A percentile compares a stretch with the other conserved stretches of the same genome.
Conservation (phyloP, 2,888 invertebrate species). For the Myopa testacea region DNA sequence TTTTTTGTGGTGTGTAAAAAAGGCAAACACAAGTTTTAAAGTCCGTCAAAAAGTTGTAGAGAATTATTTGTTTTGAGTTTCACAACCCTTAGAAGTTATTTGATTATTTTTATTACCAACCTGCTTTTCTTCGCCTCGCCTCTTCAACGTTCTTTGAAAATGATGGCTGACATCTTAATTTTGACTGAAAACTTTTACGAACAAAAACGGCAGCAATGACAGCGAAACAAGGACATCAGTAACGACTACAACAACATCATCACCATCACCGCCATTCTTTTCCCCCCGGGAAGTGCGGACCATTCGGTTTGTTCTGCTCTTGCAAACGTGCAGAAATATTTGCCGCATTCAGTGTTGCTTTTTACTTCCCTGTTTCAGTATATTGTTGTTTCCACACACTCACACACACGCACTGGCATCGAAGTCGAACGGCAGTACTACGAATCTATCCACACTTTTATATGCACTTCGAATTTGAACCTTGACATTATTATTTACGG, state of each 20-base stretch:
- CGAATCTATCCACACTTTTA: too few species aligned
- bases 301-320: conserved; percentile 19
- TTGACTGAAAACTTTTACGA: neutral
- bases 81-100: neutral
- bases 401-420: neutral
- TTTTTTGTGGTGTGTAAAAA: too few species aligned
- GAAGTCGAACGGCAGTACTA: too few species aligned
- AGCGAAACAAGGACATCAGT: neutral
- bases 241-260: neutral
- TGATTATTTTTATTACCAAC: neutral
- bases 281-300: neutral
- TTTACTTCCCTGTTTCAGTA: too few species aligned
- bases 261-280: neutral
- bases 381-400: neutral
- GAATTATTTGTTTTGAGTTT: neutral
- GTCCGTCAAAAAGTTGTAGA: conserved; percentile 17
- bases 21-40: neutral
- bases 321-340: conserved; percentile 29
- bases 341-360: conserved; percentile 18
- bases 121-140: neutral
- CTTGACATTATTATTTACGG: conserved; percentile 45
- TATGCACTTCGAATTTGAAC: conserved; percentile 33
- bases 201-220: neutral
- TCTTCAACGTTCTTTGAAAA: neutral
- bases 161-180: conserved; percentile 14